Conservation (phyloP, 2,888 invertebrate species). For the Brenthis ino region DNA sequence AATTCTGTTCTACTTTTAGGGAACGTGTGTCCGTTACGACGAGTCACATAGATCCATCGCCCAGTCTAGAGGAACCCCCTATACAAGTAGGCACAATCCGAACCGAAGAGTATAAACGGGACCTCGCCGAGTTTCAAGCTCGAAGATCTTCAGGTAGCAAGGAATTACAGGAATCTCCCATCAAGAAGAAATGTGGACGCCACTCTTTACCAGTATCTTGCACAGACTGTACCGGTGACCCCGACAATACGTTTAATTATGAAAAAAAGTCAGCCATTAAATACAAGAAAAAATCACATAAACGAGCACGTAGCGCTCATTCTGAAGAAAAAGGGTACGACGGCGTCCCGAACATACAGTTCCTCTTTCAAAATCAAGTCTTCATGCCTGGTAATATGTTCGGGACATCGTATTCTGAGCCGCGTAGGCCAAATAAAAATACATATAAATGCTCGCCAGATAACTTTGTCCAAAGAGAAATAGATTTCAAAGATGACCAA, state of each 20-base stretch:
- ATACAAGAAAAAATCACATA: constrained; percentile 64
- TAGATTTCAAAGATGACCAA: constrained; percentile 57
- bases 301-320: constrained; percentile 57
- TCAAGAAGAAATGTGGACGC: constrained; percentile 69
- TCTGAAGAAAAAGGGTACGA: constrained; percentile 55
- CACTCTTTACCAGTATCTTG: constrained; percentile 72
- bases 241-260: constrained; percentile 70
- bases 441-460: constrained; percentile 57
- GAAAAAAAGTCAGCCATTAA: constrained; percentile 71
- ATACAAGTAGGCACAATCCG: constrained; percentile 66
- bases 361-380: constrained; percentile 77
- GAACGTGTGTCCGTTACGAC: constrained; percentile 74
- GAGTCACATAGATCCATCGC: constrained; percentile 55
- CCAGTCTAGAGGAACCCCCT: constrained; percentile 47
- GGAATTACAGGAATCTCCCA: constrained; percentile 59
- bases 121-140: constrained; percentile 76
- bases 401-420: constrained; percentile 60
- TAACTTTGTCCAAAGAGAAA: constrained; percentile 59
- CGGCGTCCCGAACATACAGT: constrained; percentile 71
- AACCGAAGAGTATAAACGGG: constrained; percentile 76
- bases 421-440: constrained; percentile 42
- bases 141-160: constrained; percentile 61
- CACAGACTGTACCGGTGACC: constrained; percentile 66
- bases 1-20: constrained; percentile 49
- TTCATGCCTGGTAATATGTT: constrained; percentile 73